These are phyloP conservation scores for Ceratosolen solmsi DNA, from an alignment of 1,140 invertebrate genomes.

Conservation along the genomic window DNA sequence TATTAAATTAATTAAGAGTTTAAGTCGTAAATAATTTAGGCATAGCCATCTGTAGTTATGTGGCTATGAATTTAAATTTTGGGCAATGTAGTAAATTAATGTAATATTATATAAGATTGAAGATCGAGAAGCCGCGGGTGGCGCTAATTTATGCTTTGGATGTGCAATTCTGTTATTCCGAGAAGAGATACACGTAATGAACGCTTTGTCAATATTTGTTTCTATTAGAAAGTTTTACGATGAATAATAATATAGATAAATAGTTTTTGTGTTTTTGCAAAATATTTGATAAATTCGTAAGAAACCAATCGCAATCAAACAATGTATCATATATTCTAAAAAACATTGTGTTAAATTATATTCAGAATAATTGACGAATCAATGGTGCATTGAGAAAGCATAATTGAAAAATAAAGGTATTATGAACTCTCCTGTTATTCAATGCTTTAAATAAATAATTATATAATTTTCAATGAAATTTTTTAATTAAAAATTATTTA, in stretches of 20 bases:
- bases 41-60: not conserved
- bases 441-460: no score
- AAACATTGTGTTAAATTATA: no score
- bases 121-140: no score
- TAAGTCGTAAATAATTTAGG: not conserved
- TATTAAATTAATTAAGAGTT: not conserved
- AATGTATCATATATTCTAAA: no score
- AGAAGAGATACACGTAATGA: not conserved
- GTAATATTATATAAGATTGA: not conserved
- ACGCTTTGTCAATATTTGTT: not conserved
- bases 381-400: no score
- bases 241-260: not conserved
- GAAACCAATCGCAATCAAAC: no score
- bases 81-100: not conserved
- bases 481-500: no score
- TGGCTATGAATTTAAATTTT: not conserved
- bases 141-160: not conserved
- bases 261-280: not conserved
- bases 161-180: not conserved
- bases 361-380: no score
- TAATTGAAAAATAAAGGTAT: no score
- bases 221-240: not conserved
- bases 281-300: no score
- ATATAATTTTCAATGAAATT: no score
- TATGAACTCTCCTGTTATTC: no score